Evolutionary conservation across 2,797 vertebrate species (phyloP), one percentile per base, ranked within the genome.

Genomic region (Poeciliopsis gracilis): DNA sequence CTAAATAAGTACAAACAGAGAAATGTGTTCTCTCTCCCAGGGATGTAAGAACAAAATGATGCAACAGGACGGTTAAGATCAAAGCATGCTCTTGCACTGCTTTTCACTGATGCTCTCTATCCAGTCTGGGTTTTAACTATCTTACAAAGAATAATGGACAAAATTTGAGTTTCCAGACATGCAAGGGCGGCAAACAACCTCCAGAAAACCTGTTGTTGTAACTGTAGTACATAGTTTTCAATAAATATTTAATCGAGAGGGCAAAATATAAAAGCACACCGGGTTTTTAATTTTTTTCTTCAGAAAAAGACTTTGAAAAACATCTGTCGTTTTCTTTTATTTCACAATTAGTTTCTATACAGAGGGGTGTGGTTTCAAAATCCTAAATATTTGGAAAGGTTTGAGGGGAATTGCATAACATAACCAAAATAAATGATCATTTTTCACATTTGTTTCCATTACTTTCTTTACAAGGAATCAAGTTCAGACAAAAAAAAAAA

Each of bases 401-500:
- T 38, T 18, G 4, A 67, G 20, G 23, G 63, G 20, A 6, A 25
- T 13, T 69, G 38, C 41, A n/a, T 11, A 25, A 25, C 66, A 2
- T 69, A 43, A n/a, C 38, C 38, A 67, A 67, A 41, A 67, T 67
- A 67, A 67, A 67, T 36, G 2, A 23, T 33, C 33, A 2, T 66
- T 66, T 10, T 38, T 23, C 33, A 38, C 16, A 69, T n/a, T 23
- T 25, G 18, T 67, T 23, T 23, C 63, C 30, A 41, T 82, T 75
- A n/a, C 4, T 28, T 28, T 75, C 73, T 78, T 61, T 59, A 25
- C n/a, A 61, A 59, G 85, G 16, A 80, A 72, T 77, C 78, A 7
- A 57, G 66, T 76, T 82, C 28, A 86, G 67, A 82, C 79, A 80
- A 78, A 46, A 83, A 43, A 28, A 83, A 83, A 43, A 38, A 41